phyloP scores from a whole-genome alignment of 2,113 vertebrate genomes.

The Chrysemys picta region DNA sequence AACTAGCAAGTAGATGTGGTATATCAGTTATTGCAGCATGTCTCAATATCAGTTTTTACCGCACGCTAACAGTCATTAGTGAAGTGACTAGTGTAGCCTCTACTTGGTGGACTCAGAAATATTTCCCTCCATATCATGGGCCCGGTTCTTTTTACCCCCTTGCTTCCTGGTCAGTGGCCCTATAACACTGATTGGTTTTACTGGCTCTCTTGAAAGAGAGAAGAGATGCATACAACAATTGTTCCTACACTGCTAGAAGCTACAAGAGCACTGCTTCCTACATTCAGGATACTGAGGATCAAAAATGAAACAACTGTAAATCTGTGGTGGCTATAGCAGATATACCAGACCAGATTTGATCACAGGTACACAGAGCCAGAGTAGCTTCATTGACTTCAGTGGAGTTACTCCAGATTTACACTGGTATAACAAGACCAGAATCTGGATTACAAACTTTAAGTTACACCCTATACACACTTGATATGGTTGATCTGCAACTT shows the following conservation, averaged over 20 bases:
- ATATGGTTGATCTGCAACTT: background rate
- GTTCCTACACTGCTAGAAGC: background rate
- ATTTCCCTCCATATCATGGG: background rate
- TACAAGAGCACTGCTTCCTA: background rate
- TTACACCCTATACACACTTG: background rate
- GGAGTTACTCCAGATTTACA: background rate
- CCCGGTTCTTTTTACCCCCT: background rate
- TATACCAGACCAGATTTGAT: background rate
- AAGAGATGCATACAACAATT: background rate
- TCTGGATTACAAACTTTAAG: background rate
- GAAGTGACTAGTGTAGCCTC: background rate
- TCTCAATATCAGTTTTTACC: background rate
- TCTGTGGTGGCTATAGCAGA: background rate
- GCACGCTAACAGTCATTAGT: fast-evolving
- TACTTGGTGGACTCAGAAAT: background rate
- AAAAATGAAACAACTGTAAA: background rate
- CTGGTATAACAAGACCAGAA: background rate
- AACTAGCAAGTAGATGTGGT: background rate
- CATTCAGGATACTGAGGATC: background rate
- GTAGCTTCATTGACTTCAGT: background rate
- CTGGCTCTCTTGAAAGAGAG: background rate
- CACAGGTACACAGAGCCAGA: background rate
- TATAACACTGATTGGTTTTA: background rate
- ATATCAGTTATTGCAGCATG: background rate
- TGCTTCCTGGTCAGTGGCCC: background rate